Evolutionary conservation across 2,113 vertebrate genomes (phyloP), one percentile per base, ranked within the genome.

Genomic region (Spea bombifrons): DNA sequence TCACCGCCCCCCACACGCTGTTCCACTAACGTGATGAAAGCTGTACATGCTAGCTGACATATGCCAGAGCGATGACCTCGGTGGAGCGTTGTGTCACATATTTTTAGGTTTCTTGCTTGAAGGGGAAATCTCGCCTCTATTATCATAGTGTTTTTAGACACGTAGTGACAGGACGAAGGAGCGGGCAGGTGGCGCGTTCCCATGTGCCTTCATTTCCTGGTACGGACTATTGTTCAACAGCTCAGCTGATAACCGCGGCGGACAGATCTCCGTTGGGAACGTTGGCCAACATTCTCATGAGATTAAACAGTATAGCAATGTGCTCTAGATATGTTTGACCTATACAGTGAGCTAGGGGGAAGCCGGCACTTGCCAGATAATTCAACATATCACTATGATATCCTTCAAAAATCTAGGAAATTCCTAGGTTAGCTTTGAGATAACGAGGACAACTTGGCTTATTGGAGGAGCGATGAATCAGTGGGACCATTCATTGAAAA

Each of bases 101-200:
- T 73, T 73, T 63, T 63, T 73, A 73, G 71, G 6, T 63, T 59
- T 16, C 2, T 63, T 16, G 43, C 71, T 44, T 47, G 30, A 43
- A 50, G 73, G 71, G 53, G 71, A 5, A 61, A 16, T 30, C 12
- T 6, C 16, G 4, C 44, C 55, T 7, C 59, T 63, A 45, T 75
- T 52, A 50, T 65, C 47, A 13, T 13, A 30, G 59, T 43, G 73
- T 50, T 65, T 4, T 15, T n/a, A 75, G 73, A 67, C 8, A 66
- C 13, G 47, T n/a, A 13, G 74, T 16, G 46, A 55, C 59, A 75
- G 50, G n/a, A 50, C 48, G 44, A 55, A 30, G 30, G 30, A 53
- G 49, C 8, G 16, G 68, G n/a, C 48, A 8, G 48, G 8, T 1
- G 3, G 10, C 66, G 5, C 4, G 17, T 17, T 5, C 17, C 50